Conservation (phyloP, 1,140 invertebrate genomes). For the Apis dorsata region DNA sequence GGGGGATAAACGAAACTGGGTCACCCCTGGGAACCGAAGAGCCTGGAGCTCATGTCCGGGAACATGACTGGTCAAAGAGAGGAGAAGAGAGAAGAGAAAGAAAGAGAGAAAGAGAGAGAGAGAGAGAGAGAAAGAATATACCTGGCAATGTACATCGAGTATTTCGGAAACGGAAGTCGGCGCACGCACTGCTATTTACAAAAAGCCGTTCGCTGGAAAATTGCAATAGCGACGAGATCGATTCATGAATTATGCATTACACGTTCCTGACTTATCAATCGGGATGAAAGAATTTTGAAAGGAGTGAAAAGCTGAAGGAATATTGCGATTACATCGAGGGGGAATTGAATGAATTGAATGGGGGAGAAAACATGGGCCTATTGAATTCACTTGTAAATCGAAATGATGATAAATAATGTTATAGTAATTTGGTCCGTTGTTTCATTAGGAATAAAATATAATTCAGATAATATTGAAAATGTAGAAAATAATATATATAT, state of each 20-base stretch:
- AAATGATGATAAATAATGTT: too few relatives aligned
- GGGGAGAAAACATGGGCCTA: not conserved
- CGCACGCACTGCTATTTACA: conserved; percentile 1
- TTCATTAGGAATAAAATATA: too few relatives aligned
- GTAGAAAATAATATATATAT: too few relatives aligned
- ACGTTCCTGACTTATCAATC: not conserved
- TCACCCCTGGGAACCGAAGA: conserved; percentile 63
- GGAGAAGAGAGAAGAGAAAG: not conserved
- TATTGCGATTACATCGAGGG: not conserved
- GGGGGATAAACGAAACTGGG: conserved; percentile 69
- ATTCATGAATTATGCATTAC: not conserved
- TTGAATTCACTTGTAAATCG: too few relatives aligned
- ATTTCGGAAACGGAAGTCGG: conserved; percentile 1
- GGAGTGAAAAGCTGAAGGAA: not conserved
- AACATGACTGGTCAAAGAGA: conserved; percentile 27
- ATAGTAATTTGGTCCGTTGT: too few relatives aligned
- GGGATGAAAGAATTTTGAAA: not conserved
- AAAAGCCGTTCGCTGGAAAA: conserved; percentile 11
- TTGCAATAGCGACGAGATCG: not conserved
- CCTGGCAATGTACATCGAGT: conserved; percentile 17
- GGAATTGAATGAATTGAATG: not conserved
- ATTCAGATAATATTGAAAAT: too few relatives aligned
- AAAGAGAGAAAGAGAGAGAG: not conserved
- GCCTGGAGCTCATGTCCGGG: conserved; percentile 55
- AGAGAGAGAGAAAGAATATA: not conserved